Evolutionary conservation across 2,113 vertebrate genomes (phyloP), one percentile per base, ranked within the genome.

Genomic region (Equus quagga): DNA sequence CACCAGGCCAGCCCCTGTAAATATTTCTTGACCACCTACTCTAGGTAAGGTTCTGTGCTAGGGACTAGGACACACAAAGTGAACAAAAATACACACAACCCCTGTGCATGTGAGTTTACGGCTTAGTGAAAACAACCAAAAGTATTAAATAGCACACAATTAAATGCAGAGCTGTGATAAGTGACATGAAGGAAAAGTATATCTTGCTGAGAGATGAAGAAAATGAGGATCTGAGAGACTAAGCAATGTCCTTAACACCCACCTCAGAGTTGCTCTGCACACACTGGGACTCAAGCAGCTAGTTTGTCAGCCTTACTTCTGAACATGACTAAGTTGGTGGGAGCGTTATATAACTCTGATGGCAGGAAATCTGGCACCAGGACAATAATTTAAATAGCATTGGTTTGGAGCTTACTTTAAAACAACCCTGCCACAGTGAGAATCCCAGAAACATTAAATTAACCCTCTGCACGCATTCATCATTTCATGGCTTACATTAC

Each of bases 111-210:
- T 58, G 41, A 73, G 3, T 1, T 72, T 60, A 56, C 1, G 26
- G 36, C 75, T 60, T 73, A 24, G 46, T 41, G 23, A 95, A 91
- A 72, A 44, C 19, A 8, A 56, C 12, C 73, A n/a, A 82, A 9
- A 62, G 28, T 62, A 78, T 96, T 36, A 87, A 82, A 83, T 82
- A 79, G 72, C 81, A 79, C 81, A 91, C 31, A 93, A 23, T 31
- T 67, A 65, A 79, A 56, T 73, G 8, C 7, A 79, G 19, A 54
- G 33, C 60, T 91, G 14, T 62, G 51, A 46, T 86, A 90, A 70
- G 2, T 84, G 54, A 76, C 14, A 23, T 15, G 60, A 95, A 95
- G 28, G 26, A 85, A 89, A 44, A 79, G 41, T 46, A 28, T 72
- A 33, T 83, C 60, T 83, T 91, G 54, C 54, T 73, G 76, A 91